Evolutionary conservation across 2,797 vertebrate genomes (phyloP).

Genomic region (Gadopsis marmoratus): DNA sequence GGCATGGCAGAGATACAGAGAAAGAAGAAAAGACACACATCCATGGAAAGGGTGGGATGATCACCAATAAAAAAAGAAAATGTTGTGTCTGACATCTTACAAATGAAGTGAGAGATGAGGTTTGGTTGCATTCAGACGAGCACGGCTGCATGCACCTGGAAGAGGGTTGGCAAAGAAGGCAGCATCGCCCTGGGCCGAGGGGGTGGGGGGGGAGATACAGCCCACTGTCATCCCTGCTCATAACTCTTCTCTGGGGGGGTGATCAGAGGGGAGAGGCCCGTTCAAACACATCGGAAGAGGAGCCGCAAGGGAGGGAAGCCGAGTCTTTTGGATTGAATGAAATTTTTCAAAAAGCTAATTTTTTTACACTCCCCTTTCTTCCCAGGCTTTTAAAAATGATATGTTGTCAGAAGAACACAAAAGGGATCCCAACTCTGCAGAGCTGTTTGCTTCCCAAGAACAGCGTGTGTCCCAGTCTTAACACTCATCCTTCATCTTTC

Average conservation of each 20-base stretch:
- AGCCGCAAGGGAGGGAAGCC: constrained; percentile 59
- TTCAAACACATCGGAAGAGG: constrained; percentile 77
- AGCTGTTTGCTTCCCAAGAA: constrained; percentile 18
- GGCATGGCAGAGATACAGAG: constrained; percentile 22
- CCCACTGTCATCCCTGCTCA: constrained; percentile 78
- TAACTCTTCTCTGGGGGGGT: constrained; percentile 78
- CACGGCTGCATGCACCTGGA: constrained; percentile 83
- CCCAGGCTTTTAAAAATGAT: constrained; percentile 26
- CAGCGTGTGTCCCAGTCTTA: constrained; percentile 18
- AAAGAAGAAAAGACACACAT: constrained; percentile 46
- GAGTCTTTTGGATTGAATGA: constrained; percentile 46
- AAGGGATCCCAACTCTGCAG: constrained; percentile 9
- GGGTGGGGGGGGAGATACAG: constrained; percentile 38
- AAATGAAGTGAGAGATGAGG: constrained; percentile 77
- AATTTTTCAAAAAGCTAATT: constrained; percentile 28
- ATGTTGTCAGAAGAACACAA: constrained; percentile 27
- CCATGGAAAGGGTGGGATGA: constrained; percentile 48
- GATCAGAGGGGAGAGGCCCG: constrained; percentile 69
- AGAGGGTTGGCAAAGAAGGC: constrained; percentile 68
- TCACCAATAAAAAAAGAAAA: constrained; percentile 62
- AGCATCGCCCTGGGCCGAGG: constrained; percentile 66
- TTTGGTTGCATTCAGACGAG: constrained; percentile 57
- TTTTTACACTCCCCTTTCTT: constrained; percentile 37
- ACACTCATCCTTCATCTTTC: constrained; percentile 24
- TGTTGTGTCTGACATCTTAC: constrained; percentile 78